These are phyloP conservation scores for Mamestra configurata DNA, from an alignment of 1,140 invertebrate species.

Conservation along the genomic window DNA sequence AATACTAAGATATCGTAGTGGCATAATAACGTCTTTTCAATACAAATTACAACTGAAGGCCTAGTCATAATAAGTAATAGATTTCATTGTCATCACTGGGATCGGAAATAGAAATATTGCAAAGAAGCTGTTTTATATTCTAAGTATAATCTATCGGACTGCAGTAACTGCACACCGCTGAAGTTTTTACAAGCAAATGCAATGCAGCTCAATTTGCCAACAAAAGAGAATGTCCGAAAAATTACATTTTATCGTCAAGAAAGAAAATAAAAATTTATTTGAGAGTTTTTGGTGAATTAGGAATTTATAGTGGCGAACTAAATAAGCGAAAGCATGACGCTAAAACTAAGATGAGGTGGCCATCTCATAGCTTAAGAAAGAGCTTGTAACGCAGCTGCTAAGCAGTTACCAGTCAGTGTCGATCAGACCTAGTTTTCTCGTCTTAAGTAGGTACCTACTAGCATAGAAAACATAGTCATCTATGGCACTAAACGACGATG, in stretches of 20 bases:
- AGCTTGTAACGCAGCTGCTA: neutral
- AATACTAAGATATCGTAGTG: too few species aligned
- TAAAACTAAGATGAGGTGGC: neutral
- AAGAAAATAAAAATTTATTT: neutral
- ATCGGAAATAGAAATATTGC: too few species aligned
- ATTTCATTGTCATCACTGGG: too few species aligned
- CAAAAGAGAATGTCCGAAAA: neutral
- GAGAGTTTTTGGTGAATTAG: neutral
- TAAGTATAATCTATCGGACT: too few species aligned
- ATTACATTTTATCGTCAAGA: neutral
- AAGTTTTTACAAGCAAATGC: neutral
- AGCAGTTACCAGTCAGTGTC: conserved; percentile 3
- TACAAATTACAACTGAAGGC: too few species aligned
- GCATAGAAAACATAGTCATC: neutral
- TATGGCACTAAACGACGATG: conserved; percentile 9
- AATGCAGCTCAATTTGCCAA: neutral
- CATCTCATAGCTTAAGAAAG: neutral
- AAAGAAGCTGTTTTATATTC: too few species aligned
- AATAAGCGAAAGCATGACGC: conserved; percentile 1
- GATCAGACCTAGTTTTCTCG: conserved; percentile 5
- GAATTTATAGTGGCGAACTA: neutral
- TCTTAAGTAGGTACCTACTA: neutral
- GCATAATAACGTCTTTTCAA: too few species aligned
- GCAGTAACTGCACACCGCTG: neutral
- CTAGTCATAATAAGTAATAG: too few species aligned